Evolutionary conservation across 2,113 vertebrate species (phyloP).

Genomic region (Megaceryle maxima): DNA sequence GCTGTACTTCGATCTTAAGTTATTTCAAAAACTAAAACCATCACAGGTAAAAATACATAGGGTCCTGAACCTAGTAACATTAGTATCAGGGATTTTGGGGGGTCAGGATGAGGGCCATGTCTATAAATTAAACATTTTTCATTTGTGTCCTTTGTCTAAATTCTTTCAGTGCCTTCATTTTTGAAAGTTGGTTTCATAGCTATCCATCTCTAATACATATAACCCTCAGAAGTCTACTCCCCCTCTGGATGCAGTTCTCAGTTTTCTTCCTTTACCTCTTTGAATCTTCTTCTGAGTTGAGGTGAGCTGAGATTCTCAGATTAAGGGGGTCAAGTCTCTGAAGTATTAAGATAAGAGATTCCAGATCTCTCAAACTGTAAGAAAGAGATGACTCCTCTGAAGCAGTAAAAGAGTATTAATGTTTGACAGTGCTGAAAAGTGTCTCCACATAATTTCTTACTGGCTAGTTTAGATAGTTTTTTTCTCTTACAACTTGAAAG

Average conservation of each 20-base stretch:
- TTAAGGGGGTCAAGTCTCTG: background rate
- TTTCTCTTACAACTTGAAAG: background rate
- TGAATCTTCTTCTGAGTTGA: background rate
- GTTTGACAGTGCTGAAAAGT: background rate
- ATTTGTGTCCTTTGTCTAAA: background rate
- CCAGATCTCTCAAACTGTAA: background rate
- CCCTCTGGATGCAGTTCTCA: background rate
- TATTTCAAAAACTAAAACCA: background rate
- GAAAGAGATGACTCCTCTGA: background rate
- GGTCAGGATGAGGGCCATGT: fast-evolving
- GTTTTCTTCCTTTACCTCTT: background rate
- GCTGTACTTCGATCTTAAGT: background rate
- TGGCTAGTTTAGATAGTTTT: background rate
- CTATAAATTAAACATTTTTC: background rate
- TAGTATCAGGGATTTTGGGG: background rate
- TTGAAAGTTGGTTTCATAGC: background rate
- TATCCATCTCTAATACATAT: background rate
- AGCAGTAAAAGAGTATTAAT: background rate
- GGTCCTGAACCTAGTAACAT: background rate
- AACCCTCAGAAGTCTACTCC: background rate
- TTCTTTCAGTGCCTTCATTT: background rate
- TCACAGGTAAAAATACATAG: background rate
- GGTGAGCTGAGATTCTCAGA: background rate
- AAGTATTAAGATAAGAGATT: background rate
- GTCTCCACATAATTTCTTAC: background rate